phyloP scores from a whole-genome alignment of 2,888 invertebrate species.

The Phyto melanocephala region DNA sequence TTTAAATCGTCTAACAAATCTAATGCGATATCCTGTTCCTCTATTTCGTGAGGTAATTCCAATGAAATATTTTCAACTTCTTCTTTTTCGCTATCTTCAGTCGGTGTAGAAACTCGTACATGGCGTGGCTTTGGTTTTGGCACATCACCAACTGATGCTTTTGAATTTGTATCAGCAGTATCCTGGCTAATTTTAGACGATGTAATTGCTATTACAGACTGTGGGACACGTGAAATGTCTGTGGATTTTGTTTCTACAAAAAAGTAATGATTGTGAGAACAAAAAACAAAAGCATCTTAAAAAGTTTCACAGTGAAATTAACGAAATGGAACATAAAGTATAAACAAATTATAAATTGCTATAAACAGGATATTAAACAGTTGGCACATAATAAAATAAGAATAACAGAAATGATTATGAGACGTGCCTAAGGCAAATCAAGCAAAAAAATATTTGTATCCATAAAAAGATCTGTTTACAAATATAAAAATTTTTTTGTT shows the following conservation, averaged over 20 bases:
- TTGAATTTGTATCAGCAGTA: background rate
- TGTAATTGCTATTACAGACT: constrained; percentile 66
- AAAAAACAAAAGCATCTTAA: constrained; percentile 72
- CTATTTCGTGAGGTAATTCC: constrained; percentile 6
- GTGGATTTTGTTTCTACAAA: constrained; percentile 78
- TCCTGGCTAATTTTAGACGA: constrained; percentile 63
- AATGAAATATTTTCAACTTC: background rate
- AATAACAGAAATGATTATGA: background rate
- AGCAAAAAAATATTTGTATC: background rate
- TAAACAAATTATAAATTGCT: constrained; percentile 64
- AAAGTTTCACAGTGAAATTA: constrained; percentile 54
- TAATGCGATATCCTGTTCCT: constrained; percentile 17
- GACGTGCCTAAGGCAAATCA: background rate
- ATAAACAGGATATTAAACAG: constrained; percentile 21
- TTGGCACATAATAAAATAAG: background rate
- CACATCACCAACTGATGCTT: constrained; percentile 62
- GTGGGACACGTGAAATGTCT: constrained; percentile 74
- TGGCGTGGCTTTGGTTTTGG: constrained; percentile 80
- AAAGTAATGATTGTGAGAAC: constrained; percentile 77
- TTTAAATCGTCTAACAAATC: constrained; percentile 24
- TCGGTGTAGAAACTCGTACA: constrained; percentile 73
- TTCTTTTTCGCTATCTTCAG: constrained; percentile 49
- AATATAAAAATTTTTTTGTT: no score
- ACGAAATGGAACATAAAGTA: constrained; percentile 70
- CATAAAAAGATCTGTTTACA: background rate